Evolutionary conservation across 2,888 invertebrate genomes (phyloP).

Genomic region (Apotomis betuletana): DNA sequence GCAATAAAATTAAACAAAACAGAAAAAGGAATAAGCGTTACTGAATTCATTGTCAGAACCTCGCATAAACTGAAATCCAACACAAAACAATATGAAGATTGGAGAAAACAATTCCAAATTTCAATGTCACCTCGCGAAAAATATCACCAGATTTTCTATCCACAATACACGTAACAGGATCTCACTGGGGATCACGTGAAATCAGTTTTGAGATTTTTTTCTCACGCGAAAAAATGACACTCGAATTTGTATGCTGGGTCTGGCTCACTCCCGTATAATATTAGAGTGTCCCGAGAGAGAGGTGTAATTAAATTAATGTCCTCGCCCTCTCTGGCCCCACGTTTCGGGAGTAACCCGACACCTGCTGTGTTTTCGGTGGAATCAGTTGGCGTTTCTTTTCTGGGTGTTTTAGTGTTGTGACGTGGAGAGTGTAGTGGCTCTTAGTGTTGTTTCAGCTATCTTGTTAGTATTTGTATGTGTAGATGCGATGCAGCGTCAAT

Average conservation of each 20-base stretch:
- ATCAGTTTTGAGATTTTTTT: constrained; percentile 81
- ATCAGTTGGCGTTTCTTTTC: constrained; percentile 43
- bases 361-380: constrained; percentile 77
- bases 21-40: too few species aligned
- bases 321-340: constrained; percentile 73
- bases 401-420: constrained; percentile 53
- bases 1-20: too few species aligned
- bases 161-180: constrained; percentile 71
- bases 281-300: constrained; percentile 77
- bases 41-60: too few species aligned
- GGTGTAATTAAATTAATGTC: constrained; percentile 82
- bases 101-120: constrained; percentile 22
- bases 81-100: constrained; percentile 12
- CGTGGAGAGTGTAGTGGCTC: too few species aligned
- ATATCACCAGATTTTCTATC: constrained; percentile 68
- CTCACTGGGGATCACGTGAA: constrained; percentile 73
- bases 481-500: too few species aligned
- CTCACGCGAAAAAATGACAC: constrained; percentile 82
- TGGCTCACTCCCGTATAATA: constrained; percentile 76
- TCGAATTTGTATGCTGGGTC: constrained; percentile 72
- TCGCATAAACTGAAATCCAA: not conserved
- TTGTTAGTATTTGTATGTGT: too few species aligned
- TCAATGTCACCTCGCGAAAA: constrained; percentile 29
- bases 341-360: constrained; percentile 78
- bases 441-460: too few species aligned